A percentile compares a stretch with the other conserved stretches of the same genome.
These are phyloP conservation scores for Phortica okadai DNA, from an alignment of 2,888 invertebrate genomes.

Conservation along the genomic window DNA sequence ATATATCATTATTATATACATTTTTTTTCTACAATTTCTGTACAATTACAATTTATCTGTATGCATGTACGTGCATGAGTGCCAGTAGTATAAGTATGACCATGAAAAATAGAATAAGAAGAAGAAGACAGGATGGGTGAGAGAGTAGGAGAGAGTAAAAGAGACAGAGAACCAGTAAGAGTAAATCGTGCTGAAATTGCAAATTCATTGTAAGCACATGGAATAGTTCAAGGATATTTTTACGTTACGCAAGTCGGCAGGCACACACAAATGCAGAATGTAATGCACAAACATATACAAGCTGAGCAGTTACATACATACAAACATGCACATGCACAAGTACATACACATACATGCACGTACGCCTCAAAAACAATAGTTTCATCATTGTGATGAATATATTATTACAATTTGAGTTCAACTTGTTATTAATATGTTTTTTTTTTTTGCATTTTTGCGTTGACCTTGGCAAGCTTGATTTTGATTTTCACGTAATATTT, in stretches of 20 bases:
- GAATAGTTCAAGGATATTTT: conserved; percentile 70
- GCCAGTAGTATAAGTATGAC: background rate
- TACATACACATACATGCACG: background rate
- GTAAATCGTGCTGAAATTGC: conserved; percentile 51
- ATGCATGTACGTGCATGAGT: background rate
- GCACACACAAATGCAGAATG: conserved; percentile 37
- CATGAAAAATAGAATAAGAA: conserved; percentile 20
- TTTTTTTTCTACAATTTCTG: no score
- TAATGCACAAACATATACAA: conserved; percentile 22
- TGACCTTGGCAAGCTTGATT: background rate
- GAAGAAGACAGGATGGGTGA: conserved; percentile 22
- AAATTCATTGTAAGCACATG: conserved; percentile 70
- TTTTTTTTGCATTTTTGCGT: conserved; percentile 11
- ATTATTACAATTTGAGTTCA: background rate
- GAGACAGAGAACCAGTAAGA: conserved; percentile 43
- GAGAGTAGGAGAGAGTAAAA: conserved; percentile 39
- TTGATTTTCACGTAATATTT: no score
- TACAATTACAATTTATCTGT: background rate
- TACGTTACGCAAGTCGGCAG: conserved; percentile 64
- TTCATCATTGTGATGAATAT: background rate
- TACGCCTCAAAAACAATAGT: background rate
- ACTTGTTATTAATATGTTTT: conserved; percentile 3
- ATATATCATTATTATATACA: no score
- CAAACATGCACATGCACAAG: background rate
- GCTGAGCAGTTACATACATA: background rate